Conservation (phyloP, 2,888 invertebrate genomes). For the Morpho deidamia region DNA sequence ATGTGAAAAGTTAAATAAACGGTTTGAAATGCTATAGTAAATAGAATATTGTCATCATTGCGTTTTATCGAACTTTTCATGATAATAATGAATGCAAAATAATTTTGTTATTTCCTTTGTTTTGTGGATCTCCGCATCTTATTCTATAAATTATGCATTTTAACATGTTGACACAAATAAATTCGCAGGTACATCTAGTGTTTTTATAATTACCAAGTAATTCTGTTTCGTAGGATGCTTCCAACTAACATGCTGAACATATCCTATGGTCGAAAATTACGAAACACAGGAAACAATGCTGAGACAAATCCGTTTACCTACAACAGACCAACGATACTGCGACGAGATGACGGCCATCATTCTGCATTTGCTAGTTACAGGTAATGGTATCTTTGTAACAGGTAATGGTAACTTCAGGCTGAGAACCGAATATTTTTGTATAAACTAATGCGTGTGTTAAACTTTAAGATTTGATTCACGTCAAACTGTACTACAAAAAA, state of each 20-base stretch:
- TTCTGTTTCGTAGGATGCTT: constrained; percentile 50
- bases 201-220: too few relatives aligned
- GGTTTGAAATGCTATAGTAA: too few relatives aligned
- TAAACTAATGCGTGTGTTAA: neutral
- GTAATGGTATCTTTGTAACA: constrained; percentile 33
- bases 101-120: too few relatives aligned
- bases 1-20: too few relatives aligned
- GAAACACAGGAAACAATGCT: constrained; percentile 26
- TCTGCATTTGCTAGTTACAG: constrained; percentile 72
- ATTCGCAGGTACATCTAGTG: neutral
- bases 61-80: too few relatives aligned
- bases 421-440: neutral
- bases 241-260: constrained; percentile 58
- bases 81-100: too few relatives aligned
- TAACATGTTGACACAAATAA: neutral
- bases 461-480: too few relatives aligned
- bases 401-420: too few relatives aligned
- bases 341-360: constrained; percentile 51
- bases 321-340: constrained; percentile 36
- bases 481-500: too few relatives aligned
- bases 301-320: constrained; percentile 16
- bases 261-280: constrained; percentile 62
- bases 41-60: too few relatives aligned
- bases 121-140: too few relatives aligned
- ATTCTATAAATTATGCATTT: too few relatives aligned